These are phyloP conservation scores for Drosophila seguyi DNA, from an alignment of 1,140 invertebrate species.

Conservation along the genomic window DNA sequence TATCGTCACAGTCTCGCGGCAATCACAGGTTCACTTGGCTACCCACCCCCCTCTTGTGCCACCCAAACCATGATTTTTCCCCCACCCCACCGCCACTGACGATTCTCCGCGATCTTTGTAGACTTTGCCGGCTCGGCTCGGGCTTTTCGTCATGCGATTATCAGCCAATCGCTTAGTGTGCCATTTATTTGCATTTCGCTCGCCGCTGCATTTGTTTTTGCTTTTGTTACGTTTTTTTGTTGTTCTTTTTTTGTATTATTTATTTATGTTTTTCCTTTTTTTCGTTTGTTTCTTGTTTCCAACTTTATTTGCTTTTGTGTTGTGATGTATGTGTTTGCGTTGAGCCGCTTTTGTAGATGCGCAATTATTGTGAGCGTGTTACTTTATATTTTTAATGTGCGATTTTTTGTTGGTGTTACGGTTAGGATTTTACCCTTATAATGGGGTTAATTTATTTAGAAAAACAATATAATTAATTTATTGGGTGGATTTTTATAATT, in stretches of 20 bases:
- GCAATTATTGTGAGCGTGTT: constrained; percentile 83
- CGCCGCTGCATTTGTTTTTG: constrained; percentile 35
- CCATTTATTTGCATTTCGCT: constrained; percentile 79
- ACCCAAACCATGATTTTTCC: neutral
- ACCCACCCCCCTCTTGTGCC: neutral
- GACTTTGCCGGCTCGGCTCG: constrained; percentile 44
- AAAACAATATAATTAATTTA: neutral
- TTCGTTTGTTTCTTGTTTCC: constrained; percentile 45
- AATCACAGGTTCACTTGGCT: constrained; percentile 68
- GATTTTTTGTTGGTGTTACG: constrained; percentile 41
- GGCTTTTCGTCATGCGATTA: constrained; percentile 77
- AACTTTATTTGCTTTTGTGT: constrained; percentile 66
- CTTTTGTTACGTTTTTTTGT: constrained; percentile 30
- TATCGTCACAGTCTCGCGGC: constrained; percentile 67
- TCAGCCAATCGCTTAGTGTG: constrained; percentile 82
- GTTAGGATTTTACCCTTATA: constrained; percentile 36
- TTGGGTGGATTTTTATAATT: neutral
- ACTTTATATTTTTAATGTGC: constrained; percentile 72
- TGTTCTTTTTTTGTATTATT: constrained; percentile 25
- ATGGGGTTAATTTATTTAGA: neutral
- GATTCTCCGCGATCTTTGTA: constrained; percentile 35
- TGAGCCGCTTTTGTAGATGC: constrained; percentile 74
- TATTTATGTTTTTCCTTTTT: constrained; percentile 16
- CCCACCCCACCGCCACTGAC: neutral
- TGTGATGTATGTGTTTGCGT: constrained; percentile 41